Conservation (phyloP, 2,888 invertebrate species). For the Macrosoma leucophasiata region DNA sequence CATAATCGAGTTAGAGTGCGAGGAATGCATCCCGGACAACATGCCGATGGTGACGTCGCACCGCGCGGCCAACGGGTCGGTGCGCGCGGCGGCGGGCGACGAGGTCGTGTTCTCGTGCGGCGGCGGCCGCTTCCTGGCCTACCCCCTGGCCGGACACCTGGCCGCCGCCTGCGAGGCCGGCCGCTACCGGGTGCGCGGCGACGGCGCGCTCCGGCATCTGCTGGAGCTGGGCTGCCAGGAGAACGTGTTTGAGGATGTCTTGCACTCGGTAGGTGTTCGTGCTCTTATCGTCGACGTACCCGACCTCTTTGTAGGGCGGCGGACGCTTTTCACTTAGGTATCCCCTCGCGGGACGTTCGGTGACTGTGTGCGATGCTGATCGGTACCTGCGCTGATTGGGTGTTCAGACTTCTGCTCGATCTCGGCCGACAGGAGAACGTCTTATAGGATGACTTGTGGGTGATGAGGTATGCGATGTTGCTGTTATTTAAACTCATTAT, state of each 20-base stretch:
- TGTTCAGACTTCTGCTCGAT: too few species aligned
- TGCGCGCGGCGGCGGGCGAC: conserved; percentile 39
- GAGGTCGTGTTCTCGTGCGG: conserved; percentile 49
- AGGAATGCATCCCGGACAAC: conserved; percentile 63
- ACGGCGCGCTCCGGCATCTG: conserved; percentile 39
- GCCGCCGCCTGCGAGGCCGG: conserved; percentile 46
- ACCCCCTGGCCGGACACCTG: conserved; percentile 40
- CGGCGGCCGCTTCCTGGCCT: conserved; percentile 47
- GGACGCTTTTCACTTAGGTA: too few species aligned
- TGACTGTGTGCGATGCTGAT: too few species aligned
- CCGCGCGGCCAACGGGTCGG: conserved; percentile 33
- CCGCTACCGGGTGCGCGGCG: conserved; percentile 40
- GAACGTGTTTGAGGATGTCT: conserved; percentile 58
- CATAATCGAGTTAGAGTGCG: conserved; percentile 55
- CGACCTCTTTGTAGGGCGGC: background rate
- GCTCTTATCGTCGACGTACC: background rate
- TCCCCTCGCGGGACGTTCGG: too few species aligned
- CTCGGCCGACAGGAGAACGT: too few species aligned
- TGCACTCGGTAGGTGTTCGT: conserved; percentile 47
- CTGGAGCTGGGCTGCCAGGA: conserved; percentile 66
- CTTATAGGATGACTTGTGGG: too few species aligned
- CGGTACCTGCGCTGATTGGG: too few species aligned
- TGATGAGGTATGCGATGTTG: too few species aligned
- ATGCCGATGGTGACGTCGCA: conserved; percentile 61
- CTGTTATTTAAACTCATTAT: too few species aligned